Conservation (phyloP, 2,888 invertebrate genomes). For the Tenthredo scrophulariae region DNA sequence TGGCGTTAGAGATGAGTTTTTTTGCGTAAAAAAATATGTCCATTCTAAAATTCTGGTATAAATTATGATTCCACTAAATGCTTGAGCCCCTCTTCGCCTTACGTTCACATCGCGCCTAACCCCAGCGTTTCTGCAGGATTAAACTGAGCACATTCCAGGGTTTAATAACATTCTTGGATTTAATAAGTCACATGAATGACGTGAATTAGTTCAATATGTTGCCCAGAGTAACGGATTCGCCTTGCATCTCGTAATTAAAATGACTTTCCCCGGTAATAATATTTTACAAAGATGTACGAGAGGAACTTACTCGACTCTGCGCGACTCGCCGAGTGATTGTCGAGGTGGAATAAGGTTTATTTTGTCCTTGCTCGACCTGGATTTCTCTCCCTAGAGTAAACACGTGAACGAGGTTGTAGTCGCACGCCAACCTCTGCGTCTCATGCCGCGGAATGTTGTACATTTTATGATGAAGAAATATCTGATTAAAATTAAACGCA, state of each 20-base stretch:
- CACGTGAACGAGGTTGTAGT: neutral
- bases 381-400: slow-evolving; percentile 45
- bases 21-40: neutral
- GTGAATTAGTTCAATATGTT: slow-evolving; percentile 75
- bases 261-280: slow-evolving; percentile 66
- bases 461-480: neutral
- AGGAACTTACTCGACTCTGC: neutral
- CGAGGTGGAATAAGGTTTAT: slow-evolving; percentile 32
- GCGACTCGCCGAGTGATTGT: neutral
- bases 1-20: neutral
- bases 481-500: neutral
- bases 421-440: neutral
- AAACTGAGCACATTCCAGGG: slow-evolving; percentile 52
- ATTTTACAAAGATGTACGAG: slow-evolving; percentile 44
- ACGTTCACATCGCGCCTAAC: slow-evolving; percentile 34
- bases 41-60: slow-evolving; percentile 13
- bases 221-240: slow-evolving; percentile 69
- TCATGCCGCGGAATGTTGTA: neutral
- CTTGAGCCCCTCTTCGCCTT: slow-evolving; percentile 10
- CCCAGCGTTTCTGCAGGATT: slow-evolving; percentile 32
- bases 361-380: slow-evolving; percentile 35
- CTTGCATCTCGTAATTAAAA: slow-evolving; percentile 74
- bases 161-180: slow-evolving; percentile 69
- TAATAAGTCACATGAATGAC: slow-evolving; percentile 75
- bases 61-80: slow-evolving; percentile 44